Conservation (phyloP, 2,797 vertebrate genomes). For the Danio jaintianensis region DNA sequence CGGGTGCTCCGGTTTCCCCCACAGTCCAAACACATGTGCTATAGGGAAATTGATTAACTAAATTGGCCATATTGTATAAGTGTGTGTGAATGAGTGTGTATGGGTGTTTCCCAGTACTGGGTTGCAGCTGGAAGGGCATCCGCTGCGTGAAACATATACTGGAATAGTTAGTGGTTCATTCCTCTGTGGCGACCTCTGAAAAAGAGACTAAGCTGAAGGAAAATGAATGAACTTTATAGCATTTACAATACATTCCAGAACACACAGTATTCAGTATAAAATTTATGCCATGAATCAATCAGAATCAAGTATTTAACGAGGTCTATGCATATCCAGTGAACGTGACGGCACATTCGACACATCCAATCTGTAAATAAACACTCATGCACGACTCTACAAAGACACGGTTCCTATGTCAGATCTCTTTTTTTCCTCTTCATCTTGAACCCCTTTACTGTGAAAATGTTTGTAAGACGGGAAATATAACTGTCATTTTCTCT, state of each 20-base stretch:
- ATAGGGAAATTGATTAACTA: no score
- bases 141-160: no score
- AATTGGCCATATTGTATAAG: no score
- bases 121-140: no score
- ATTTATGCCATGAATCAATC: background rate
- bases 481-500: slow-evolving; percentile 46
- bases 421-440: slow-evolving; percentile 19
- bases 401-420: background rate
- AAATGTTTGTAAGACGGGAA: slow-evolving; percentile 66
- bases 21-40: no score
- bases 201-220: no score
- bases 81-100: no score
- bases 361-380: slow-evolving; percentile 19
- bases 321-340: background rate
- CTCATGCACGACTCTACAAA: background rate
- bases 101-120: no score
- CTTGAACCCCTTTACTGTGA: background rate
- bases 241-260: background rate
- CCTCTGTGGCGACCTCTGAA: no score
- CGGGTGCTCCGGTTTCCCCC: no score
- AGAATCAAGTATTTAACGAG: background rate
- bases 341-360: background rate
- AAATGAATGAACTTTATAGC: no score
- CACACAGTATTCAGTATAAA: background rate
- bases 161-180: no score